Base-by-base conservation (phyloP, 2,797 vertebrate species). In the Peromyscus eremicus region DNA sequence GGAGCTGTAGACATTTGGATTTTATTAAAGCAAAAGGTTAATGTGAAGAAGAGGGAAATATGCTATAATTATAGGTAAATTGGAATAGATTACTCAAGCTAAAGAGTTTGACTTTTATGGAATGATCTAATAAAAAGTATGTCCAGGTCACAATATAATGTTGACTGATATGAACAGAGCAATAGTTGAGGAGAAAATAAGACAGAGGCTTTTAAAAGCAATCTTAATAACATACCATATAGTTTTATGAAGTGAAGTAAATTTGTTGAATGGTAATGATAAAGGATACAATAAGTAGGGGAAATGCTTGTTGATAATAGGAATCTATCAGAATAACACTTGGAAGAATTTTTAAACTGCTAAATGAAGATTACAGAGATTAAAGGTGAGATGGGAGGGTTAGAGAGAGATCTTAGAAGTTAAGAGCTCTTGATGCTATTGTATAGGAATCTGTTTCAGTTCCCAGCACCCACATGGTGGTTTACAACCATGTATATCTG, bases 41-140 rank as follows among this genome's bases (percentile, higher is more conserved):
- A 88, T 60, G 40, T 84, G 49, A 94, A 88, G 49, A 5, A 73
- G 8, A 60, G 25, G 2, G 29, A 21, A 76, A 55, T 84, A 91
- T 80, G 29, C 29, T 37, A 87, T n/a, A 27, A n/a, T 81, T 68
- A 23, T 37, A 92, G 4, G 14, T 57, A 70, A 5, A 1, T 60
- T 57, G 37, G 2, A 34, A 85, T 32, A 81, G 27, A 92, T 16
- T 13, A 46, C 73, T 94, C 19, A 82, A 85, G 46, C 29, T 73
- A 71, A 92, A 34, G n/a, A 76, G 0, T 89, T 86, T 91, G 55
- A 86, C 34, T 8, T 96, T 93, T 71, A 85, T n/a, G 66, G 49
- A 79, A 86, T 73, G 52, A 77, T 71, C 43, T 71, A 6, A 86
- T 64, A 32, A 91, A 95, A 81, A 19, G 29, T 1, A 85, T 81